Percentiles rank a stretch among this genome's conserved stretches.
These are phyloP conservation scores for Drosophila quadrilineata DNA, from an alignment of 1,140 invertebrate genomes.

Conservation along the genomic window DNA sequence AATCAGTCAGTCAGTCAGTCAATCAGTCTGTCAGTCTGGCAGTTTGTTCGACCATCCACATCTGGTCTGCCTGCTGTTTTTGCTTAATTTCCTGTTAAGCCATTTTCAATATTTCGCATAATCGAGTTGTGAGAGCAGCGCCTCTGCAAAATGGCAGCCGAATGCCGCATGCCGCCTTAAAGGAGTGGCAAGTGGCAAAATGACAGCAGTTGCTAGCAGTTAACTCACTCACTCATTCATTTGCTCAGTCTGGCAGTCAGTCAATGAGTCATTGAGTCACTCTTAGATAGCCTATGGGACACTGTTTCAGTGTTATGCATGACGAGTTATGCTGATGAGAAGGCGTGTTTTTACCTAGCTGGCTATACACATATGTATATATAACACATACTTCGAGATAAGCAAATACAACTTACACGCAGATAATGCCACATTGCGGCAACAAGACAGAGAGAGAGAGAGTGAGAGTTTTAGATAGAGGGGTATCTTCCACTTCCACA, in stretches of 20 bases:
- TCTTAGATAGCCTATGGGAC: conserved; percentile 36
- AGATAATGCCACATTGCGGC: no score
- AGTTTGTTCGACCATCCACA: no score
- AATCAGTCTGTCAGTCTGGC: conserved; percentile 5
- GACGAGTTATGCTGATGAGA: conserved; percentile 71
- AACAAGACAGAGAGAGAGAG: no score
- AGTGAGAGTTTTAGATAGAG: no score
- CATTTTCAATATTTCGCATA: conserved; percentile 64
- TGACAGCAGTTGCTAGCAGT: conserved; percentile 28
- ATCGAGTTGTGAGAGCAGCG: conserved; percentile 34
- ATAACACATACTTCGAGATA: not conserved
- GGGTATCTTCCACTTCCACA: no score
- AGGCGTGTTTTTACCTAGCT: conserved; percentile 51
- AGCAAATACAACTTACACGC: not conserved
- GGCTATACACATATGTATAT: conserved; percentile 18
- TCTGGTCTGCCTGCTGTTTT: conserved; percentile 49
- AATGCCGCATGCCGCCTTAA: conserved; percentile 64
- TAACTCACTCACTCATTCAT: conserved; percentile 9
- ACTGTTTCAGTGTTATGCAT: conserved; percentile 64
- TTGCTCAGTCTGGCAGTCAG: conserved; percentile 32
- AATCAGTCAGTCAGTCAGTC: not conserved
- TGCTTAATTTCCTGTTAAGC: conserved; percentile 77
- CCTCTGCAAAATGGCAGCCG: conserved; percentile 59
- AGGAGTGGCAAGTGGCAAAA: conserved; percentile 57
- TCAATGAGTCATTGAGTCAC: conserved; percentile 30